phyloP scores from a whole-genome alignment of 1,140 invertebrate genomes.

The Ceratina japonica region DNA sequence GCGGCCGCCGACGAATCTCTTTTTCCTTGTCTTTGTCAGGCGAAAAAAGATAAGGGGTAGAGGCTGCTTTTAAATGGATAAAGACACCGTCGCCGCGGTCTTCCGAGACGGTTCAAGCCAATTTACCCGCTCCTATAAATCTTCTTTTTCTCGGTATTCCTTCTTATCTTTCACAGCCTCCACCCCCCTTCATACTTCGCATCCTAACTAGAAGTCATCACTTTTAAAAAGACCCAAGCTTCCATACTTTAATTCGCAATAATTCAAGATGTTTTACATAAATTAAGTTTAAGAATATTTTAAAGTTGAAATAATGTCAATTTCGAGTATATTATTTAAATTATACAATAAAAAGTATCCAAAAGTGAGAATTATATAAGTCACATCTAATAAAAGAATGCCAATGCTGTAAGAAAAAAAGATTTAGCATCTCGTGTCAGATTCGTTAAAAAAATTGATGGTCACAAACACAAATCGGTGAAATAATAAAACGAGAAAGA shows the following conservation, averaged over 20 bases:
- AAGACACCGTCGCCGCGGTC: constrained; percentile 52
- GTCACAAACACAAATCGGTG: no score
- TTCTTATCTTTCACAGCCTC: background rate
- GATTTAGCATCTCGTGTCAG: no score
- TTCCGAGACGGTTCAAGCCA: constrained; percentile 64
- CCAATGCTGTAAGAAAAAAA: no score
- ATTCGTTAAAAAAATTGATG: no score
- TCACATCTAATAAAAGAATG: no score
- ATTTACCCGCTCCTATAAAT: constrained; percentile 56
- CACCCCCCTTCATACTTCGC: background rate
- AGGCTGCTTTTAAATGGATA: constrained; percentile 59
- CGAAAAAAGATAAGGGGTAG: background rate
- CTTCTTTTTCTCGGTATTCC: background rate
- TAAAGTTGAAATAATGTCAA: no score
- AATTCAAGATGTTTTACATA: no score
- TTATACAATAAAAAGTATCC: no score
- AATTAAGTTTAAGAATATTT: no score
- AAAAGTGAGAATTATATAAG: no score
- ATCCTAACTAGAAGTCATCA: background rate
- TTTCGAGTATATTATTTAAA: no score
- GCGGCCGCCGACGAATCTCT: constrained; percentile 28
- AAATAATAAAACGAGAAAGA: no score
- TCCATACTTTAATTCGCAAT: background rate
- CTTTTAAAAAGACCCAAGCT: background rate
- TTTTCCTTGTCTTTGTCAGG: constrained; percentile 6